Percentiles rank a stretch among this genome's conserved stretches.
phyloP scores from a whole-genome alignment of 1,140 invertebrate species.

The Diprion similis region DNA sequence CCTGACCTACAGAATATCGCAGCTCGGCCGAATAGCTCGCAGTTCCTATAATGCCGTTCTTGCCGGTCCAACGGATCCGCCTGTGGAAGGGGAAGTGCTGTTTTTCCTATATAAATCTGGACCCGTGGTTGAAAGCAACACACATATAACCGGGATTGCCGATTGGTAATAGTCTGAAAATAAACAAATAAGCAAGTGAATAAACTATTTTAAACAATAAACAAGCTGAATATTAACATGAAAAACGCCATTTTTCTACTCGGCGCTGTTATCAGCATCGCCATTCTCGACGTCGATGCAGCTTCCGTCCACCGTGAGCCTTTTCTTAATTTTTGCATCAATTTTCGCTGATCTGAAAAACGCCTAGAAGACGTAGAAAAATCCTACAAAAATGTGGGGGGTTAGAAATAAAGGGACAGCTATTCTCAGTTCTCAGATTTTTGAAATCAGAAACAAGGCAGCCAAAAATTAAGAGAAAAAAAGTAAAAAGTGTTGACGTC shows the following conservation, averaged over 20 bases:
- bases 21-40: too few relatives aligned
- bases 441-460: too few relatives aligned
- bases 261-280: not conserved
- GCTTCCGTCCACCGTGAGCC: not conserved
- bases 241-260: not conserved
- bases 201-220: not conserved
- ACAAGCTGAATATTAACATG: not conserved
- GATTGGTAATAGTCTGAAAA: too few relatives aligned
- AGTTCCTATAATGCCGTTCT: not conserved
- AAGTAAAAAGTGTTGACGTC: too few relatives aligned
- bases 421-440: too few relatives aligned
- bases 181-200: too few relatives aligned
- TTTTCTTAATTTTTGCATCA: not conserved
- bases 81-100: not conserved
- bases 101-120: not conserved
- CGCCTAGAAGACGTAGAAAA: too few relatives aligned
- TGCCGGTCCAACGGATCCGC: not conserved
- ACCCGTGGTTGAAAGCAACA: not conserved
- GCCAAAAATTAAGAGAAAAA: too few relatives aligned
- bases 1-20: too few relatives aligned
- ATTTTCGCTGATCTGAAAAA: too few relatives aligned
- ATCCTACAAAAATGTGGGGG: too few relatives aligned
- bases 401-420: too few relatives aligned
- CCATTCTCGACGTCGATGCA: not conserved
- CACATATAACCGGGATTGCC: not conserved